Conservation (phyloP, 2,113 vertebrate genomes). For the Tamias sibiricus region DNA sequence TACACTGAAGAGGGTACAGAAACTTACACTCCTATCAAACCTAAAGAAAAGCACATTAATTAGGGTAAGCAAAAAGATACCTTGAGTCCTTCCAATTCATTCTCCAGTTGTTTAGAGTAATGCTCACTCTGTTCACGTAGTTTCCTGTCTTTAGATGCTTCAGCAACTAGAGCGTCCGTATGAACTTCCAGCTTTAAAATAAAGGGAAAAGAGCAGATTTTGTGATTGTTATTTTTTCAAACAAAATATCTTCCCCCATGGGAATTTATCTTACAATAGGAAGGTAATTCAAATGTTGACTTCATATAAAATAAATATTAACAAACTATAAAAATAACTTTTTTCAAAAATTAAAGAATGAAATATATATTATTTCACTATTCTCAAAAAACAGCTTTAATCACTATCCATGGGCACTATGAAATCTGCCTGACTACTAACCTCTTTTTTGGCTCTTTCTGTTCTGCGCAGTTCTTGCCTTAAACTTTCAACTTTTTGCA, state of each 20-base stretch:
- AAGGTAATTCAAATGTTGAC: constrained; percentile 59
- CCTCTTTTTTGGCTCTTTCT: constrained; percentile 98
- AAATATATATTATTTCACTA: constrained; percentile 50
- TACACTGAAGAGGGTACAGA: neutral
- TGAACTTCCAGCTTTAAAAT: constrained; percentile 94
- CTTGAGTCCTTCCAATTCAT: constrained; percentile 96
- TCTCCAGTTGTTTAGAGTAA: constrained; percentile 96
- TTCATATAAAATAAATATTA: constrained; percentile 70
- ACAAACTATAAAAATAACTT: constrained; percentile 45
- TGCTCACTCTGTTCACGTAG: constrained; percentile 96
- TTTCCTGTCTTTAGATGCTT: constrained; percentile 97
- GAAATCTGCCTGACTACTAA: constrained; percentile 88
- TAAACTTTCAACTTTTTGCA: constrained; percentile 95
- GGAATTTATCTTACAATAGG: constrained; percentile 65
- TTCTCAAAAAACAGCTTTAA: constrained; percentile 71
- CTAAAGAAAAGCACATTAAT: neutral
- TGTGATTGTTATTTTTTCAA: constrained; percentile 73
- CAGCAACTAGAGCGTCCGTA: constrained; percentile 92
- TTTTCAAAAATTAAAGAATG: constrained; percentile 48
- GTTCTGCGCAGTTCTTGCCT: constrained; percentile 97
- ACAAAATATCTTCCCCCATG: constrained; percentile 46
- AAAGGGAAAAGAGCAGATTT: constrained; percentile 59
- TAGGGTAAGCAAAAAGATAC: constrained; percentile 82
- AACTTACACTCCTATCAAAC: neutral
- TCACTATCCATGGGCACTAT: constrained; percentile 74